These are phyloP conservation scores for Volucella inanis DNA, from an alignment of 2,888 invertebrate species.

Conservation along the genomic window DNA sequence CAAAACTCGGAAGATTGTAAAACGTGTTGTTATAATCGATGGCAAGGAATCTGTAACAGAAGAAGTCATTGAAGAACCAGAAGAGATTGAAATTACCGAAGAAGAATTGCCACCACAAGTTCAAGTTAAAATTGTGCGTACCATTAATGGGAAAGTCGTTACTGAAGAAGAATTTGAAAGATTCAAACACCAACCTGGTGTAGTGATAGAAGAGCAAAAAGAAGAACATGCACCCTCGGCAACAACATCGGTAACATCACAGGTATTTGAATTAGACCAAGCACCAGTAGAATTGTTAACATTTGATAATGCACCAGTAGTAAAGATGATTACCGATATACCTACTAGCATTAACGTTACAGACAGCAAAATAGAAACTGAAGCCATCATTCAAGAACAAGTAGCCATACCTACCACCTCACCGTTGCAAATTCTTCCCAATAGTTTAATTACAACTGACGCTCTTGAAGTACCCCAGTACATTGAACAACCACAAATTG, in stretches of 20 bases:
- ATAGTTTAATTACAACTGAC: constrained; percentile 46
- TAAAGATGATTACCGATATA: constrained; percentile 78
- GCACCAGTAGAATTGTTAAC: constrained; percentile 83
- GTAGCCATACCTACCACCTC: constrained; percentile 68
- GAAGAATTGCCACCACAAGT: constrained; percentile 80
- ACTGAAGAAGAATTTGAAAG: constrained; percentile 81
- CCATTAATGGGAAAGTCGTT: constrained; percentile 84
- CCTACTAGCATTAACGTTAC: constrained; percentile 79
- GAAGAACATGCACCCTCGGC: constrained; percentile 34
- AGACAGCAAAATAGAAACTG: constrained; percentile 68
- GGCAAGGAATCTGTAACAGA: constrained; percentile 93
- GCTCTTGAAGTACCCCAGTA: constrained; percentile 40
- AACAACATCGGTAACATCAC: constrained; percentile 77
- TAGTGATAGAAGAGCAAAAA: constrained; percentile 78
- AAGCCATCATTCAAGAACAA: constrained; percentile 20
- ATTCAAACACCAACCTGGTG: constrained; percentile 80
- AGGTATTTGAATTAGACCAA: constrained; percentile 83
- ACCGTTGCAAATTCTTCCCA: constrained; percentile 61
- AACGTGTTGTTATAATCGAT: constrained; percentile 90
- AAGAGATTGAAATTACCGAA: constrained; percentile 83
- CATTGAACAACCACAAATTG: constrained; percentile 73
- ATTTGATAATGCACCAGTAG: constrained; percentile 80
- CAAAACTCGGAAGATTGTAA: constrained; percentile 89
- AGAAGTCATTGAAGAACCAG: constrained; percentile 93
- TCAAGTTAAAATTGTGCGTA: constrained; percentile 85